Conservation (phyloP, 2,113 vertebrate species). For the Paedocypris sp. region DNA sequence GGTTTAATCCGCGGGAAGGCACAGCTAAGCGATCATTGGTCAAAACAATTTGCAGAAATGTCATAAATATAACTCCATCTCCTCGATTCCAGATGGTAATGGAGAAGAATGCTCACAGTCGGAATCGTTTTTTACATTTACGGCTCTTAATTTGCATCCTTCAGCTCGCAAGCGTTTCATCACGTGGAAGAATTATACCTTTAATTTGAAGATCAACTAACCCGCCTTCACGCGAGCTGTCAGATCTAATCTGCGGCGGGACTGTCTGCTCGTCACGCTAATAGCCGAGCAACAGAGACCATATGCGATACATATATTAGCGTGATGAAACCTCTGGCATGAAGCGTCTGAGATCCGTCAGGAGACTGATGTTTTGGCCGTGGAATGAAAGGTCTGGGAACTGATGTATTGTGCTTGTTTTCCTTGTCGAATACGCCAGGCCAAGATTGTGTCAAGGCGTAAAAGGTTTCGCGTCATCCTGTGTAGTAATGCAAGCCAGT, state of each 20-base stretch:
- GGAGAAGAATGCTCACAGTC: not conserved
- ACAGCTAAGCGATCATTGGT: not conserved
- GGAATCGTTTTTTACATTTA: not conserved
- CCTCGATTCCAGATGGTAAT: conserved; percentile 8
- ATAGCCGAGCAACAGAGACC: conserved; percentile 48
- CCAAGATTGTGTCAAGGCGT: conserved; percentile 55
- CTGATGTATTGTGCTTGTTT: conserved; percentile 53
- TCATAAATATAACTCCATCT: conserved; percentile 3
- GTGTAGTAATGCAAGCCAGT: conserved; percentile 53
- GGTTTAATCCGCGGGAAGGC: not conserved
- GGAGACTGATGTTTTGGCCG: conserved; percentile 55
- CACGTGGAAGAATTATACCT: conserved; percentile 10
- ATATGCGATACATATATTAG: conserved; percentile 50
- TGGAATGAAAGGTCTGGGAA: conserved; percentile 43
- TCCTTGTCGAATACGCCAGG: conserved; percentile 43
- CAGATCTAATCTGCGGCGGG: conserved; percentile 32
- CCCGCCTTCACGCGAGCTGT: conserved; percentile 25
- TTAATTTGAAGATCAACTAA: conserved; percentile 35
- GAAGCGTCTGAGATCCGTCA: conserved; percentile 23
- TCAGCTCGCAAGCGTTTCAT: not conserved
- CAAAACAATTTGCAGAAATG: not conserved
- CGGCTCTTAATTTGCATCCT: conserved; percentile 7
- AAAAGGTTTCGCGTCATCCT: conserved; percentile 57
- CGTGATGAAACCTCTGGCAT: conserved; percentile 57
- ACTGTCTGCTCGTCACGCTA: conserved; percentile 35